Conservation (phyloP, 2,888 invertebrate genomes). For the Ophraella communa region DNA sequence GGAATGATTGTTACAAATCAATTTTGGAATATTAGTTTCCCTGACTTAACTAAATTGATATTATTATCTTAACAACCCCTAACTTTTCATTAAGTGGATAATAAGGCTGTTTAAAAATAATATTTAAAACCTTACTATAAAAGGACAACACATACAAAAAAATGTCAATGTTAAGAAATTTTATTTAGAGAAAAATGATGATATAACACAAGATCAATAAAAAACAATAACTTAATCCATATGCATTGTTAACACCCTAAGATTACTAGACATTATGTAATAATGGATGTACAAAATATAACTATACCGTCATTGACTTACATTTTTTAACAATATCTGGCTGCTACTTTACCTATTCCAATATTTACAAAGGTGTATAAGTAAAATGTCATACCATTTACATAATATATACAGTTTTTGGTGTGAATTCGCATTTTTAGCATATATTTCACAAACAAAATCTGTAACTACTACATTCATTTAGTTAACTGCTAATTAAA, state of each 20-base stretch:
- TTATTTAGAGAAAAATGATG: constrained; percentile 35
- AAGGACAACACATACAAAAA: background rate
- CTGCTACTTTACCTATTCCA: constrained; percentile 45
- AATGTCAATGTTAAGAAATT: constrained; percentile 35
- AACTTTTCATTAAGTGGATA: too few species aligned
- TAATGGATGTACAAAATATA: constrained; percentile 51
- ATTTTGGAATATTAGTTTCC: too few species aligned
- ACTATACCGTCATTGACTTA: constrained; percentile 48
- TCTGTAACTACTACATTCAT: too few species aligned
- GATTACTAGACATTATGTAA: constrained; percentile 47
- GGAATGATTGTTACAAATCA: too few species aligned
- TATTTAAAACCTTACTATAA: background rate
- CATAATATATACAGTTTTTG: too few species aligned
- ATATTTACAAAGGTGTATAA: constrained; percentile 24
- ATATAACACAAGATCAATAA: constrained; percentile 41
- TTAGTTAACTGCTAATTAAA: too few species aligned
- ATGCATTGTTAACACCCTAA: constrained; percentile 45
- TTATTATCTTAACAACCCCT: too few species aligned
- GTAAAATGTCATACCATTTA: background rate
- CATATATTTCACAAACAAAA: too few species aligned
- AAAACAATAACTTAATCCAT: constrained; percentile 49
- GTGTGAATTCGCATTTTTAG: too few species aligned
- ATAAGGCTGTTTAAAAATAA: too few species aligned
- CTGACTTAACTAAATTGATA: too few species aligned
- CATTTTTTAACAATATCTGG: constrained; percentile 47